phyloP scores from a whole-genome alignment of 2,888 invertebrate species.

The Dynastes hyllus region DNA sequence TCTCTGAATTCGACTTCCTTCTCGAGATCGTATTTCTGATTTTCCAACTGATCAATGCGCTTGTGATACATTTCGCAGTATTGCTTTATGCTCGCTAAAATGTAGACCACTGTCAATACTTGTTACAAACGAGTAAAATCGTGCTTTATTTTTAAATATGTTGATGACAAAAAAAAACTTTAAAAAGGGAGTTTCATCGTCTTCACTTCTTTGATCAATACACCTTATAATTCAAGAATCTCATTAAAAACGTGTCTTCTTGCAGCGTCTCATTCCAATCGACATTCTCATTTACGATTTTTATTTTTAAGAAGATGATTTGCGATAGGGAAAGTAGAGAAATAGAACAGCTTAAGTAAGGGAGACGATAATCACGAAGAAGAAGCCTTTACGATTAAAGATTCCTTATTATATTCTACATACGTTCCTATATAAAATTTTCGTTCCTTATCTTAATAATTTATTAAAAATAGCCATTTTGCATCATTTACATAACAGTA shows the following conservation, averaged over 20 bases:
- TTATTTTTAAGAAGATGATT: not conserved
- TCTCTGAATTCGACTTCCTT: slow-evolving; percentile 96
- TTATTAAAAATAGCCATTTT: not conserved
- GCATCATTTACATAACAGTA: not conserved
- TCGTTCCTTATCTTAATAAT: not conserved
- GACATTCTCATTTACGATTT: not conserved
- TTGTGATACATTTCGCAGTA: slow-evolving; percentile 82
- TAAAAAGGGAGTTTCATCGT: slow-evolving; percentile 1
- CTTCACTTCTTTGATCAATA: not conserved
- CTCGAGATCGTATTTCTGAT: slow-evolving; percentile 98
- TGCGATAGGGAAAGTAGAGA: not conserved
- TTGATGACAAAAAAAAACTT: not conserved
- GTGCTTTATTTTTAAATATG: slow-evolving; percentile 6
- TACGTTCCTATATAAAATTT: not conserved
- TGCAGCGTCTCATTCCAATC: not conserved
- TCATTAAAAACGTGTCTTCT: not conserved
- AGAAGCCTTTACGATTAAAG: not conserved
- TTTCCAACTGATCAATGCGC: slow-evolving; percentile 87
- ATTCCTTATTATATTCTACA: not conserved
- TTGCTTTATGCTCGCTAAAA: slow-evolving; percentile 67
- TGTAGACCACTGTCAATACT: slow-evolving; percentile 49
- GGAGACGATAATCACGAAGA: not conserved
- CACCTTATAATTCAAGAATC: not conserved
- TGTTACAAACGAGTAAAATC: slow-evolving; percentile 16
- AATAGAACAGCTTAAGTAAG: not conserved